phyloP scores from a whole-genome alignment of 2,797 vertebrate species.

The Sorex maritimensis region DNA sequence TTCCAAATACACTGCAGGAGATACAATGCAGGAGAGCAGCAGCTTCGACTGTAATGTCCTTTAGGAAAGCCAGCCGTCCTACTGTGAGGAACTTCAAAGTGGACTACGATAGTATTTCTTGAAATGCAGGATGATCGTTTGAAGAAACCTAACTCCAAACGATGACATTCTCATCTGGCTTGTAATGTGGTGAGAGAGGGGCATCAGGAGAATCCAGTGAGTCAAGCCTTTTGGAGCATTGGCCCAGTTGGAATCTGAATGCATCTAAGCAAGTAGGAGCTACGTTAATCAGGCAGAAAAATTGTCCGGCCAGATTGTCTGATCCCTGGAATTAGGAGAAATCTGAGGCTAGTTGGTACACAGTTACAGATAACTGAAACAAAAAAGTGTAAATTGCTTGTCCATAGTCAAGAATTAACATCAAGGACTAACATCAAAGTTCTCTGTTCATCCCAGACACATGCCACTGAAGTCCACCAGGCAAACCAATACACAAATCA shows the following conservation, averaged over 20 bases:
- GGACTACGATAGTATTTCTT: not conserved
- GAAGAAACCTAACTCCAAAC: no score
- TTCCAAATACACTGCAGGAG: not conserved
- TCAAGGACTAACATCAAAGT: conserved; percentile 30
- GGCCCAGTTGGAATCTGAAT: not conserved
- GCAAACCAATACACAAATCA: not conserved
- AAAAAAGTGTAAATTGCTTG: not conserved
- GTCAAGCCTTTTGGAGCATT: not conserved
- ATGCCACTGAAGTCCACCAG: not conserved
- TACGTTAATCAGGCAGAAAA: conserved; percentile 47
- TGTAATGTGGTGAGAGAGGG: not conserved
- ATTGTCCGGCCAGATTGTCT: not conserved
- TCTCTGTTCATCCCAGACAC: not conserved
- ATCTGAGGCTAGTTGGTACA: conserved; percentile 45
- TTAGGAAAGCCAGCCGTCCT: not conserved
- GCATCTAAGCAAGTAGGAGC: not conserved
- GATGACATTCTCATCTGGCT: no score
- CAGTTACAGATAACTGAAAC: conserved; percentile 11
- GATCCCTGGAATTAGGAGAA: not conserved
- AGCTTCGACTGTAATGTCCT: not conserved
- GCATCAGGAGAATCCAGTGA: not conserved
- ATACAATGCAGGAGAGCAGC: not conserved
- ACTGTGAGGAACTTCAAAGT: not conserved
- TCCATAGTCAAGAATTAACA: conserved; percentile 11
- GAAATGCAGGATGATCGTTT: no score